phyloP scores from a whole-genome alignment of 1,140 invertebrate species.

The Drosophila pseudoobscura region DNA sequence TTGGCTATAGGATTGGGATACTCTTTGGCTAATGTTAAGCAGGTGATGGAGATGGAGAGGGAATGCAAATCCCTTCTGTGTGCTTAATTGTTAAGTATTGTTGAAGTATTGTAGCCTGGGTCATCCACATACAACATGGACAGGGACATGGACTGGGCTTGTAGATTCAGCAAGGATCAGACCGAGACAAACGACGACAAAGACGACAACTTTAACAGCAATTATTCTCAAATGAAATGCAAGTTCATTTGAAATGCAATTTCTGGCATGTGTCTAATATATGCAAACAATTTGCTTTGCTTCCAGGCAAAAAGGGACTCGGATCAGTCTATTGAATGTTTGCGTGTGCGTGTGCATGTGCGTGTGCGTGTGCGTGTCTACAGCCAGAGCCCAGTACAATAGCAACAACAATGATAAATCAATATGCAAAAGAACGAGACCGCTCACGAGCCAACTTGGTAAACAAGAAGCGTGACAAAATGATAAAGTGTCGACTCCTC shows the following conservation, averaged over 20 bases:
- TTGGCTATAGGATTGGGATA: no score
- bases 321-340: not conserved
- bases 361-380: slow-evolving; percentile 10
- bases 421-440: slow-evolving; percentile 62
- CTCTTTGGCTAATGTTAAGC: no score
- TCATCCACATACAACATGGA: not conserved
- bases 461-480: slow-evolving; percentile 75
- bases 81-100: not conserved
- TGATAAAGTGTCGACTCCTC: slow-evolving; percentile 64
- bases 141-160: no score
- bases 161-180: not conserved
- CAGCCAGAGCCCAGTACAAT: slow-evolving; percentile 1
- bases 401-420: slow-evolving; percentile 61
- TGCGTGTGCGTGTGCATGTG: slow-evolving; percentile 12
- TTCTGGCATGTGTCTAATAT: slow-evolving; percentile 70
- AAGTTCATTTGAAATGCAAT: slow-evolving; percentile 67
- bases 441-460: slow-evolving; percentile 51
- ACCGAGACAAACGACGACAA: slow-evolving; percentile 5
- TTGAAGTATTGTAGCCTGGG: not conserved
- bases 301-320: slow-evolving; percentile 12
- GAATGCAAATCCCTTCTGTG: not conserved
- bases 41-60: not conserved
- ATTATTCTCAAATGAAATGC: slow-evolving; percentile 62
- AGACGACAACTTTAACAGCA: slow-evolving; percentile 61
- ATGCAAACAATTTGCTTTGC: slow-evolving; percentile 66